Evolutionary conservation across 2,113 vertebrate genomes (phyloP), one percentile per base, ranked within the genome.

Genomic region (Spea bombifrons): DNA sequence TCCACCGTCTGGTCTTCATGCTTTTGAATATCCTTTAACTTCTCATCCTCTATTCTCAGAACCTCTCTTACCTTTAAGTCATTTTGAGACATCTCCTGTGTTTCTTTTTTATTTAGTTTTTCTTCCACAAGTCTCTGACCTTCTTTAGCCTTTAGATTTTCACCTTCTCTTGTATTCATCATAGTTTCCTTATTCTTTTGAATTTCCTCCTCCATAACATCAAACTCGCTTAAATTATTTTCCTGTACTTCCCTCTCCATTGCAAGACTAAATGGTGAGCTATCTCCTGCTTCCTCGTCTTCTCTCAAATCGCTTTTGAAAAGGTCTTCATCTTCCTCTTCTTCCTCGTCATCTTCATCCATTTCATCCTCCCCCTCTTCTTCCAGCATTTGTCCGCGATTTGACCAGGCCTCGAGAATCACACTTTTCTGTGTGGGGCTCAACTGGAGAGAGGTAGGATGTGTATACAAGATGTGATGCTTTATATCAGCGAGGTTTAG

Each of bases 401-500:
- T 90, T 80, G 89, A 90, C 95, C 95, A 96, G 82, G 93, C 93
- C 88, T 95, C 92, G 82, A 96, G 90, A 85, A 96, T 90, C 78
- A 92, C 89, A 84, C 94, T 92, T 84, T 95, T 95, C 88, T 95
- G 93, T 69, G 93, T 88, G 0, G 94, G 89, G 71, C 90, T 94
- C 90, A 91, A 95, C 63, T 94, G 89, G 75, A 96, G 82, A 0
- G 94, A 96, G 84, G 90, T 89, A 45, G 95, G 94, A 87, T 96
- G 95, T n/a, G 88, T 90, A 75, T 95, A 91, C 88, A 96, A 83
- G 83, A 96, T 92, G 71, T 96, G 95, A 82, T 90, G 91, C 82
- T 95, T 95, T 84, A 96, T 95, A 89, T 96, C 94, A 30, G 94
- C 92, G 84, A 97, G 86, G 85, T 96, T 94, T 8, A 97, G 92